These are phyloP conservation scores for Leucosticte australis DNA, from an alignment of 2,113 vertebrate genomes.

Conservation along the genomic window DNA sequence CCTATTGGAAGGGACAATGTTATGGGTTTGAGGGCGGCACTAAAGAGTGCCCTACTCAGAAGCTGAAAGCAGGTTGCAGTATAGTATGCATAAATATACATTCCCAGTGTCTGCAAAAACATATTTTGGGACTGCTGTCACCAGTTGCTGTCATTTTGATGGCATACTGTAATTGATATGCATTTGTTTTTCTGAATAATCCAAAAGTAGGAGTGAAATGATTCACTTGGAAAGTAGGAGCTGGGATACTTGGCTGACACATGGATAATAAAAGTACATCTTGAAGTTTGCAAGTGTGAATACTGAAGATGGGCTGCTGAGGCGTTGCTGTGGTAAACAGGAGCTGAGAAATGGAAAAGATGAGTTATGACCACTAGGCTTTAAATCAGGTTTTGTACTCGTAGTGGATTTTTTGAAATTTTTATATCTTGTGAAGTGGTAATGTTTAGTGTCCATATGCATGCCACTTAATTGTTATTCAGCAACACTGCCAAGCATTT, in stretches of 20 bases:
- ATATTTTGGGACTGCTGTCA: not conserved
- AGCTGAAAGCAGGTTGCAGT: not conserved
- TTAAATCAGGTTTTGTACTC: not conserved
- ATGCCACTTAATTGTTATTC: not conserved
- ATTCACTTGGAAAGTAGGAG: not conserved
- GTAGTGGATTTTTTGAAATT: not conserved
- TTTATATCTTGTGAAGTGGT: not conserved
- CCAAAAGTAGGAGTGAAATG: not conserved
- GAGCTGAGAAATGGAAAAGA: not conserved
- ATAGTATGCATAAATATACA: not conserved
- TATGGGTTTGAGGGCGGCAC: fast-evolving
- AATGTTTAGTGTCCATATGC: not conserved
- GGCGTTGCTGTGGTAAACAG: not conserved
- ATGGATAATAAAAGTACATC: not conserved
- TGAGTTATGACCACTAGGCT: not conserved
- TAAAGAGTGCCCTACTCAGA: fast-evolving
- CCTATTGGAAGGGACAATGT: fast-evolving
- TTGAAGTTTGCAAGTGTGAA: not conserved
- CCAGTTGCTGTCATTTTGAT: slow-evolving; percentile 3
- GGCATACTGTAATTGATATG: not conserved
- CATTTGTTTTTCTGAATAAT: slow-evolving; percentile 16
- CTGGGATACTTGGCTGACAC: not conserved
- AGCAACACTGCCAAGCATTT: not conserved
- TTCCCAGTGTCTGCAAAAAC: not conserved
- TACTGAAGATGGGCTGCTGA: not conserved